These are phyloP conservation scores for Poeciliopsis turneri DNA, from an alignment of 2,797 vertebrate genomes.

Conservation along the genomic window DNA sequence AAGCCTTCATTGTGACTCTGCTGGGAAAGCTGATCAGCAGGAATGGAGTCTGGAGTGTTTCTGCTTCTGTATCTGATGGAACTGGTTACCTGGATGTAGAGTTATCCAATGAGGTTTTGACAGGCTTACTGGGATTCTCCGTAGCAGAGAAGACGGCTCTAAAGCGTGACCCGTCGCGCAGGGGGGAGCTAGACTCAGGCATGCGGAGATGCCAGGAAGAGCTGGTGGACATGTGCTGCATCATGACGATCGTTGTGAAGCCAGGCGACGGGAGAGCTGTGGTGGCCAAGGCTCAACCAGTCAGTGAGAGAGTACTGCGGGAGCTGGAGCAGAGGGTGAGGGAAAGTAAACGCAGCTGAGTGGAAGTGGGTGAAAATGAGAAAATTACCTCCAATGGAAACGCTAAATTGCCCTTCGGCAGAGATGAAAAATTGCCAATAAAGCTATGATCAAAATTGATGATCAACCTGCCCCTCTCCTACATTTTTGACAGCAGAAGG, in stretches of 20 bases:
- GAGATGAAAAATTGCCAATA: slow-evolving; percentile 33
- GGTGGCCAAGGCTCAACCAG: slow-evolving; percentile 81
- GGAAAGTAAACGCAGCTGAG: slow-evolving; percentile 39
- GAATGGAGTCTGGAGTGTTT: slow-evolving; percentile 84
- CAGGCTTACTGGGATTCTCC: slow-evolving; percentile 89
- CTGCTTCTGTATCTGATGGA: slow-evolving; percentile 91
- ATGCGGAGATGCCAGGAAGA: slow-evolving; percentile 90
- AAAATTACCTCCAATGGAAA: slow-evolving; percentile 39
- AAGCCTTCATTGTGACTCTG: slow-evolving; percentile 96
- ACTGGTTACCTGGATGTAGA: slow-evolving; percentile 91
- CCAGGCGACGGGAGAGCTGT: slow-evolving; percentile 75
- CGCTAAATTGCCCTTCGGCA: slow-evolving; percentile 27
- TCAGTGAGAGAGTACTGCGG: slow-evolving; percentile 75
- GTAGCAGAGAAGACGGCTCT: slow-evolving; percentile 86
- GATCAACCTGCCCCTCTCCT: slow-evolving; percentile 49
- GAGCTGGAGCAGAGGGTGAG: slow-evolving; percentile 79
- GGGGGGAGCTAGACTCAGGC: slow-evolving; percentile 80
- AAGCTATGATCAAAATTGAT: slow-evolving; percentile 20
- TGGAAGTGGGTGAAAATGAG: slow-evolving; percentile 38
- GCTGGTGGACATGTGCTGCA: slow-evolving; percentile 93
- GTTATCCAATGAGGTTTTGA: slow-evolving; percentile 87
- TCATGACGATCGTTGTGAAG: slow-evolving; percentile 88
- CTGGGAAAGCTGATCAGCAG: slow-evolving; percentile 86
- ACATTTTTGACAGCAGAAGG: slow-evolving; percentile 52
- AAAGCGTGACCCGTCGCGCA: slow-evolving; percentile 83